Base-by-base conservation (phyloP, 2,888 invertebrate genomes). In the Sialis lutaria region DNA sequence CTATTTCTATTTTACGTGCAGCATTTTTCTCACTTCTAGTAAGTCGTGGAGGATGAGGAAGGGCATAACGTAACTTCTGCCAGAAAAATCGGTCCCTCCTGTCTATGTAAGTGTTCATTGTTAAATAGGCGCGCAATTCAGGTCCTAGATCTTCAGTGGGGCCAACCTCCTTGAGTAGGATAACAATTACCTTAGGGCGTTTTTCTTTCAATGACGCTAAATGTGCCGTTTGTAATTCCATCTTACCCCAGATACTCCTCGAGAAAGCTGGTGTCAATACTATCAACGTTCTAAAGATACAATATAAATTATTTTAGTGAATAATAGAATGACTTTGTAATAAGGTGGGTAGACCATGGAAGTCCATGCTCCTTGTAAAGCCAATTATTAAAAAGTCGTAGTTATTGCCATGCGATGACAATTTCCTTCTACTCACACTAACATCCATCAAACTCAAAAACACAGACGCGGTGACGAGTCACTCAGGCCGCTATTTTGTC, bases 11-110 rank as follows among this genome's bases (percentile, higher is more conserved):
- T 22, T 22, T 22, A 22, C 22, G 22, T 22, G 22, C 22, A 22
- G 22, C 22, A 22, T 22, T 22, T 22, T 22, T 22, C 22, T 22
- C 46, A n/a, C 42, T 22, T 33, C 30, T 13, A 34, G 42, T 49
- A 37, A 46, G 12, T 48, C 58, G 59, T 0, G 62, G 59, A 4
- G 67, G 67, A 62, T 79, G 81, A 0, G 82, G 82, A 57, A 84
- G 64, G 1, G 86, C 85, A 58, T 80, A 82, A 34, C 74, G 69
- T 46, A 89, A 64, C 60, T 82, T 83, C 47, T 81, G 70, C 87
- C 86, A 88, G 64, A 88, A 87, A 77, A 79, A 81, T 7, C 80
- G 79, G 58, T 87, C 85, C 8, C 78, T 83, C 82, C 84, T 85
- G 56, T 81, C 78, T 33, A 88, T 70, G 58, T 87, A 88, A 0